These are phyloP conservation scores for Parnassius apollo DNA, from an alignment of 2,888 invertebrate species.

Conservation along the genomic window DNA sequence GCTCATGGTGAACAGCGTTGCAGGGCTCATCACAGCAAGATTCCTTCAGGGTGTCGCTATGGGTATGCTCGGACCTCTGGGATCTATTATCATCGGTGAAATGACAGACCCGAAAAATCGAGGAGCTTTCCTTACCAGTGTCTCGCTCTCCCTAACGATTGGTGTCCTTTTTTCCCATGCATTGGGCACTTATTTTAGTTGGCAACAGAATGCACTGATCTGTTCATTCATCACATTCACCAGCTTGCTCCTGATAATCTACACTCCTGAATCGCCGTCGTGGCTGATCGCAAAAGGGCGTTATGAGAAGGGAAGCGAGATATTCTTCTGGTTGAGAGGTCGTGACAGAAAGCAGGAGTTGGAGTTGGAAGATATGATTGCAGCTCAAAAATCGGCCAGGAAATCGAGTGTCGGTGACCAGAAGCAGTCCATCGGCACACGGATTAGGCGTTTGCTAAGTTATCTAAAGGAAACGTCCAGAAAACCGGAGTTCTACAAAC, in stretches of 20 bases:
- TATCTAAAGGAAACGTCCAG: slow-evolving; percentile 52
- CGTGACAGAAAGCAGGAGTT: slow-evolving; percentile 53
- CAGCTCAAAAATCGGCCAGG: slow-evolving; percentile 57
- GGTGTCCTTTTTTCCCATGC: slow-evolving; percentile 84
- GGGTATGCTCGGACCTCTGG: slow-evolving; percentile 79
- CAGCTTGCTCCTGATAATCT: slow-evolving; percentile 75
- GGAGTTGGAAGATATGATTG: slow-evolving; percentile 74
- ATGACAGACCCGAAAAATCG: slow-evolving; percentile 82
- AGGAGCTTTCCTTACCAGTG: slow-evolving; percentile 82
- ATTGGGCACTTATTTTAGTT: slow-evolving; percentile 81
- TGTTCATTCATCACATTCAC: slow-evolving; percentile 75
- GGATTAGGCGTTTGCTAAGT: slow-evolving; percentile 44
- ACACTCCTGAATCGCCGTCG: slow-evolving; percentile 84
- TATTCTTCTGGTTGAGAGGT: slow-evolving; percentile 79
- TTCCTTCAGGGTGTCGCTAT: slow-evolving; percentile 77
- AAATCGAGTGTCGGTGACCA: slow-evolving; percentile 56
- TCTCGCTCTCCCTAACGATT: slow-evolving; percentile 81
- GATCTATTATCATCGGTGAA: slow-evolving; percentile 81
- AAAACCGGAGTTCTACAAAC: slow-evolving; percentile 81
- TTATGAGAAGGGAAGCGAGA: slow-evolving; percentile 75
- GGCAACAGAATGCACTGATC: slow-evolving; percentile 80
- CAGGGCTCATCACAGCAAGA: slow-evolving; percentile 72
- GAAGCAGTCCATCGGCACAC: slow-evolving; percentile 42
- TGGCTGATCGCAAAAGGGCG: slow-evolving; percentile 84
- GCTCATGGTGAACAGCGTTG: slow-evolving; percentile 66